A percentile compares a stretch with the other conserved stretches of the same genome.
Evolutionary conservation across 2,888 invertebrate genomes (phyloP).

Genomic region (Eristalis pertinax): DNA sequence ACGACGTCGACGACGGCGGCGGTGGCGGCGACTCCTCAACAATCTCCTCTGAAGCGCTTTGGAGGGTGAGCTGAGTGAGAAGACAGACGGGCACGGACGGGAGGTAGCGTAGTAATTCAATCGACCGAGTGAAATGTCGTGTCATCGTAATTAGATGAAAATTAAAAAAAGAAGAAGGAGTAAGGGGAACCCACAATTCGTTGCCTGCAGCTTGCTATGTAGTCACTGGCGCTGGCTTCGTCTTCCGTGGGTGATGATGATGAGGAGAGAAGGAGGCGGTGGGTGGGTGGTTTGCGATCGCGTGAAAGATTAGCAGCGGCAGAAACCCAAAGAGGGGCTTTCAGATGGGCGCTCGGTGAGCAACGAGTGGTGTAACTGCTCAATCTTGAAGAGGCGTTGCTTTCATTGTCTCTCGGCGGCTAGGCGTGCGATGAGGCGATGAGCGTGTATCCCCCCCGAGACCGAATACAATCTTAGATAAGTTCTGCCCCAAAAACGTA

Average conservation of each 20-base stretch:
- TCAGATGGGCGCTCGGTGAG: not conserved
- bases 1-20: not conserved
- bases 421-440: not conserved
- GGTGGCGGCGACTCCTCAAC: not conserved
- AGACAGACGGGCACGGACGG: not conserved
- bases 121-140: conserved; percentile 69
- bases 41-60: conserved; percentile 1
- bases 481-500: not conserved
- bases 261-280: not conserved
- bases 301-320: conserved; percentile 30
- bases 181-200: conserved; percentile 4
- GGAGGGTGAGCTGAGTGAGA: conserved; percentile 8
- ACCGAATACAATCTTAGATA: not conserved
- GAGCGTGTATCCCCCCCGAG: not conserved
- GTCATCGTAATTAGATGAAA: conserved; percentile 67
- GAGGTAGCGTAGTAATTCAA: conserved; percentile 52
- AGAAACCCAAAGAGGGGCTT: conserved; percentile 10
- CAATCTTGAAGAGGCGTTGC: conserved; percentile 16
- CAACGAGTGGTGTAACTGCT: conserved; percentile 34
- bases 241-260: not conserved
- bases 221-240: not conserved
- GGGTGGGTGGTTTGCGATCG: conserved; percentile 7
- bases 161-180: conserved; percentile 17
- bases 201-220: not conserved
- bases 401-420: not conserved